These are phyloP conservation scores for Hoplodrina blanda DNA, from an alignment of 2,888 invertebrate genomes.

Conservation along the genomic window DNA sequence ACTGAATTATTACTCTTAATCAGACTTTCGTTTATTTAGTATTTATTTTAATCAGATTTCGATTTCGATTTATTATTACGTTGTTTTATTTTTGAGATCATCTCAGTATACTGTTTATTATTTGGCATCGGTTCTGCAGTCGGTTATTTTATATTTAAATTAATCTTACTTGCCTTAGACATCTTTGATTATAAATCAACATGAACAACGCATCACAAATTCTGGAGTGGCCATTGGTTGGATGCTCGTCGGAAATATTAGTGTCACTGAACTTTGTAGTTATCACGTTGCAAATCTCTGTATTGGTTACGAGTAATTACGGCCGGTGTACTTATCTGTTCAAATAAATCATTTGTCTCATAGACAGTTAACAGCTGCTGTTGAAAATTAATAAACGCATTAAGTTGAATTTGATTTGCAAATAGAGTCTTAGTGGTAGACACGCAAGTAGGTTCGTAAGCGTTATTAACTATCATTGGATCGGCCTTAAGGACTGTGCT, in stretches of 20 bases:
- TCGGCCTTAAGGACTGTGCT: conserved; percentile 67
- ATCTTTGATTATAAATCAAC: conserved; percentile 43
- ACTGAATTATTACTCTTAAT: conserved; percentile 79
- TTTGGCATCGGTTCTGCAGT: conserved; percentile 15
- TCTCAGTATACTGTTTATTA: conserved; percentile 35
- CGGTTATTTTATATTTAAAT: conserved; percentile 20
- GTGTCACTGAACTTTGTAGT: conserved; percentile 65
- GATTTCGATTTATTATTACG: conserved; percentile 59
- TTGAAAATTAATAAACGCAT: conserved; percentile 78
- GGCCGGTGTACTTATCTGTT: conserved; percentile 74
- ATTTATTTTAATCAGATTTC: conserved; percentile 69
- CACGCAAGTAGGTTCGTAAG: conserved; percentile 71
- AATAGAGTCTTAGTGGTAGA: conserved; percentile 72
- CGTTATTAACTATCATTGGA: conserved; percentile 70
- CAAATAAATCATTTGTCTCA: conserved; percentile 78
- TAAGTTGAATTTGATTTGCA: conserved; percentile 83
- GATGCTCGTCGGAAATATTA: conserved; percentile 42
- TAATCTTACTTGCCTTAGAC: conserved; percentile 21
- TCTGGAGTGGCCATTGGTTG: conserved; percentile 28
- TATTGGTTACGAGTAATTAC: conserved; percentile 74
- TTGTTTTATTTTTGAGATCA: conserved; percentile 53
- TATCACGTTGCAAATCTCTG: conserved; percentile 68
- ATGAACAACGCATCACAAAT: conserved; percentile 28
- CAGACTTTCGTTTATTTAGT: conserved; percentile 70
- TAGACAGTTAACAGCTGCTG: conserved; percentile 74